Conservation (phyloP, 2,888 invertebrate genomes). For the Leptarthrus brevirostris region DNA sequence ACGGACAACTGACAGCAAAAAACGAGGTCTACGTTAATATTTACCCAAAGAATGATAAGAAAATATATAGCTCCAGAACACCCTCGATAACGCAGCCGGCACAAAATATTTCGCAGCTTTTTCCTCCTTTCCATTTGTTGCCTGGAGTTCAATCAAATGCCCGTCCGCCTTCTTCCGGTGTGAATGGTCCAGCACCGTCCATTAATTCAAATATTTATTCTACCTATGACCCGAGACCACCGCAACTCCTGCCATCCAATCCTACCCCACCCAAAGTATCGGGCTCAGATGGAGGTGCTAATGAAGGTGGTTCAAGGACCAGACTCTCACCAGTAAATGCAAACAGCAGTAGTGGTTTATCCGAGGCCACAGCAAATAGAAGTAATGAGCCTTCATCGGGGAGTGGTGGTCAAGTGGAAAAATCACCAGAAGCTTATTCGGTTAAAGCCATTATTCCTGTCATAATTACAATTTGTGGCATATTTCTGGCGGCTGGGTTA, state of each 20-base stretch:
- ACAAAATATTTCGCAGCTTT: conserved; percentile 62
- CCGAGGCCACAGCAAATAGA: not conserved
- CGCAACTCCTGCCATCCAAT: not conserved
- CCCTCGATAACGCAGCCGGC: conserved; percentile 63
- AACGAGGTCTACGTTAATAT: conserved; percentile 77
- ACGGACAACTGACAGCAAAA: conserved; percentile 75
- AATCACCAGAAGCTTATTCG: conserved; percentile 69
- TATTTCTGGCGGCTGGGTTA: conserved; percentile 76
- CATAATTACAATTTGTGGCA: conserved; percentile 73
- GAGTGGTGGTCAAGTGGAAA: conserved; percentile 37
- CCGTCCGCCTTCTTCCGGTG: conserved; percentile 58
- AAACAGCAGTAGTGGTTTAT: not conserved
- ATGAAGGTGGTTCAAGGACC: conserved; percentile 11
- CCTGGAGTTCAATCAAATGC: conserved; percentile 65
- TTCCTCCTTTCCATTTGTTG: conserved; percentile 64
- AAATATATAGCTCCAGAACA: conserved; percentile 60
- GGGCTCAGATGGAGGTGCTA: not conserved
- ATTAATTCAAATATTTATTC: conserved; percentile 43
- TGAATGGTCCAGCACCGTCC: conserved; percentile 57
- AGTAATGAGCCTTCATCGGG: conserved; percentile 54
- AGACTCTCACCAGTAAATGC: not conserved
- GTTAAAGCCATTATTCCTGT: conserved; percentile 78
- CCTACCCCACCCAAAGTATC: not conserved
- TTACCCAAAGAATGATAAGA: conserved; percentile 58
- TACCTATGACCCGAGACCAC: not conserved